Conservation (phyloP, 1,140 invertebrate genomes). For the Temnothorax curvispinosus region DNA sequence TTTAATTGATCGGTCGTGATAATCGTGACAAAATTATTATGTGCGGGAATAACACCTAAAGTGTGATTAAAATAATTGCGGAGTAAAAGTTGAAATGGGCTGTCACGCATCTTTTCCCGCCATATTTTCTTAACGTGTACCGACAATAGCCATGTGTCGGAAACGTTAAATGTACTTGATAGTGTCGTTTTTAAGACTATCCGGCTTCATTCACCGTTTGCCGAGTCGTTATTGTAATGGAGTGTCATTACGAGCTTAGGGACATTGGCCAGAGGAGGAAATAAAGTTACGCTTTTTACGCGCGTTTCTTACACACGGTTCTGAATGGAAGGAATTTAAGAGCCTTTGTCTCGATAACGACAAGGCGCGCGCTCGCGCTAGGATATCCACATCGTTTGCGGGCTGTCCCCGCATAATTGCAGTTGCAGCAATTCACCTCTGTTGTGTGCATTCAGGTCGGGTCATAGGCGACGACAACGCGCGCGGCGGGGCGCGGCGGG, state of each 20-base stretch:
- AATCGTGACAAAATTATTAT: constrained; percentile 35
- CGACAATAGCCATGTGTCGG: not conserved
- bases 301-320: not conserved
- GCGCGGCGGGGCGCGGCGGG: constrained; percentile 12
- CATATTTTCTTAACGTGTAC: not conserved
- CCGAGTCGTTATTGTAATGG: not conserved
- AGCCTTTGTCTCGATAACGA: constrained; percentile 52
- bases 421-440: constrained; percentile 74
- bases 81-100: not conserved
- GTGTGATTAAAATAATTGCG: constrained; percentile 28
- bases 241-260: constrained; percentile 14
- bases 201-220: not conserved
- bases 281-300: constrained; percentile 15
- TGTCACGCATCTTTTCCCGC: not conserved
- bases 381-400: constrained; percentile 62
- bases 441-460: constrained; percentile 73
- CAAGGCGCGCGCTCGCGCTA: constrained; percentile 16
- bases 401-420: constrained; percentile 66
- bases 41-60: constrained; percentile 16
- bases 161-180: not conserved
- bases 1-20: constrained; percentile 38
- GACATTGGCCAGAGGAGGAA: not conserved
- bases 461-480: constrained; percentile 72
- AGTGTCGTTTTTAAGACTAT: not conserved
- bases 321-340: constrained; percentile 38